Conservation (phyloP, 2,888 invertebrate species). For the Lycocerus yunnanus region DNA sequence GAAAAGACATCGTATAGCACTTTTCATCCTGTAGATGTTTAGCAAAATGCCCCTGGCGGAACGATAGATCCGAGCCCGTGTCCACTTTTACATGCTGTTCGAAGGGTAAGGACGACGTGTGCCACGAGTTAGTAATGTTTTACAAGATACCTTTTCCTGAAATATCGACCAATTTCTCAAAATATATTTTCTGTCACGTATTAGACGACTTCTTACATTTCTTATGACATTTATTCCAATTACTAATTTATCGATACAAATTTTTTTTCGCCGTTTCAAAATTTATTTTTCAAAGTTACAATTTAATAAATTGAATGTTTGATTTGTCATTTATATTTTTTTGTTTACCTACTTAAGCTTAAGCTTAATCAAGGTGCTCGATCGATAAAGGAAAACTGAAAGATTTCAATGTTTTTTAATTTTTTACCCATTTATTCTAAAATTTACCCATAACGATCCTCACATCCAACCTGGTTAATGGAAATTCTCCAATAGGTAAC, state of each 20-base stretch:
- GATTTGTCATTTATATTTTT: too few relatives aligned
- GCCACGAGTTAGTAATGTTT: conserved; percentile 38
- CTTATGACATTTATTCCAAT: background rate
- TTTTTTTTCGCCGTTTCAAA: background rate
- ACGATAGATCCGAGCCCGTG: conserved; percentile 51
- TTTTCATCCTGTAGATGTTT: conserved; percentile 28
- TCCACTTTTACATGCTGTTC: conserved; percentile 50
- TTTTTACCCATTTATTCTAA: too few relatives aligned
- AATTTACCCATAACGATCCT: too few relatives aligned
- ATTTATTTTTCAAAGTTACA: background rate
- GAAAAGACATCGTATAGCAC: conserved; percentile 30
- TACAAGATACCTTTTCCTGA: background rate
- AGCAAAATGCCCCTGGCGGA: conserved; percentile 42
- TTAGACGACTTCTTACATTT: background rate
- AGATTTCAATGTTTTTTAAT: too few relatives aligned
- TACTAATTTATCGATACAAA: background rate
- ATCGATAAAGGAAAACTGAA: too few relatives aligned
- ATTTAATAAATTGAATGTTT: too few relatives aligned
- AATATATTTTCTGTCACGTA: background rate
- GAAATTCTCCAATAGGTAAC: too few relatives aligned
- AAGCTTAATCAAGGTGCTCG: too few relatives aligned
- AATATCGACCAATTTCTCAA: background rate
- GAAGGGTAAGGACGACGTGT: conserved; percentile 42
- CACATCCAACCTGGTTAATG: too few relatives aligned
- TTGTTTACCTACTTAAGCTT: too few relatives aligned